Conservation (phyloP, 2,797 vertebrate species). For the Pangasius larnaudii region DNA sequence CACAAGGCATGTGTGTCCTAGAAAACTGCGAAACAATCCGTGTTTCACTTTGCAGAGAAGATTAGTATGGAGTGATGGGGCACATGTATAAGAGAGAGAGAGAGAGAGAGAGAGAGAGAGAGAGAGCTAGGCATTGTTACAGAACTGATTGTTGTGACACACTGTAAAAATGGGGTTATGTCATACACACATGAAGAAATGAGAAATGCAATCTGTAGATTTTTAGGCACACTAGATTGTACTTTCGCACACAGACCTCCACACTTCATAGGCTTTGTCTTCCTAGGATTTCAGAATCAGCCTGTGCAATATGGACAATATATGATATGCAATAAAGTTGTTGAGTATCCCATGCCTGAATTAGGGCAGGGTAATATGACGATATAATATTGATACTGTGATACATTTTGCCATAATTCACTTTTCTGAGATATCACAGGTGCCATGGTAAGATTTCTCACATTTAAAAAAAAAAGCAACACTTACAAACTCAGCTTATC, state of each 20-base stretch:
- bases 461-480: background rate
- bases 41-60: conserved; percentile 22
- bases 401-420: background rate
- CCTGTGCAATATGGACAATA: background rate
- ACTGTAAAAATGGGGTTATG: background rate
- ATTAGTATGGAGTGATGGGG: conserved; percentile 35
- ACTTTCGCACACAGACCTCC: background rate
- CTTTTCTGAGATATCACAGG: background rate
- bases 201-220: background rate
- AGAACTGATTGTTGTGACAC: background rate
- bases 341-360: background rate
- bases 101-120: background rate
- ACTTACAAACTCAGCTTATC: background rate
- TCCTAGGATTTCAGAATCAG: background rate
- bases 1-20: conserved; percentile 46
- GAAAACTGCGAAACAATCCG: conserved; percentile 39
- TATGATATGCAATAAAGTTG: background rate
- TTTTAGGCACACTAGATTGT: background rate
- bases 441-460: background rate
- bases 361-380: background rate
- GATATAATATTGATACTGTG: background rate
- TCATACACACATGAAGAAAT: background rate
- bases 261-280: background rate
- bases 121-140: background rate
- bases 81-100: background rate